Evolutionary conservation across 2,888 invertebrate genomes (phyloP).

Genomic region (Schrankia costaestrigalis): DNA sequence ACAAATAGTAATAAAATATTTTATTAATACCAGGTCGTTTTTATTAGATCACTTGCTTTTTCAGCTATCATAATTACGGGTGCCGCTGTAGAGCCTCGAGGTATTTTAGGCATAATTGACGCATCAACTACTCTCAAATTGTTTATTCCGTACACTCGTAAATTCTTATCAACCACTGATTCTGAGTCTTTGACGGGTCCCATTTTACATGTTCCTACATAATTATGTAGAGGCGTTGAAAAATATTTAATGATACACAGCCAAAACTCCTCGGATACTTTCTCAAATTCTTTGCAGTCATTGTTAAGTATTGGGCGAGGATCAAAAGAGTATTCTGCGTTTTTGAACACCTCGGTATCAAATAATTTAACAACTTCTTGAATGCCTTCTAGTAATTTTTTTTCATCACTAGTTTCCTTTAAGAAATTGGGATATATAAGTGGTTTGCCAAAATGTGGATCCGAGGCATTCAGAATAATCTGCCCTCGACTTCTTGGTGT

Average conservation of each 20-base stretch:
- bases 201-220: constrained; percentile 74
- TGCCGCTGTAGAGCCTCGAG: constrained; percentile 68
- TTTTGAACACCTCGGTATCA: constrained; percentile 70
- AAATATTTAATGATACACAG: constrained; percentile 71
- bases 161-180: constrained; percentile 62
- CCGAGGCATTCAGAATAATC: constrained; percentile 61
- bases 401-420: constrained; percentile 58
- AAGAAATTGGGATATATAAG: constrained; percentile 71
- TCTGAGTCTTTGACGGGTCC: constrained; percentile 59
- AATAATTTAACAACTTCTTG: constrained; percentile 65
- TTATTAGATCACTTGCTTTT: constrained; percentile 74
- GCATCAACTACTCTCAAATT: constrained; percentile 68
- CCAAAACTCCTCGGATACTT: constrained; percentile 69
- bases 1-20: constrained; percentile 39
- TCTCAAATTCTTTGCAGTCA: constrained; percentile 62
- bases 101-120: constrained; percentile 70
- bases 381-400: constrained; percentile 66
- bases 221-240: constrained; percentile 68
- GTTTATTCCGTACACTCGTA: constrained; percentile 60
- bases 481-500: constrained; percentile 72
- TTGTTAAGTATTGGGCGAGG: constrained; percentile 63
- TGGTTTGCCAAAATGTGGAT: constrained; percentile 63
- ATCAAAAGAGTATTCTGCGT: constrained; percentile 64
- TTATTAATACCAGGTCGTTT: constrained; percentile 67
- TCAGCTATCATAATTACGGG: constrained; percentile 76